A percentile compares a stretch with the other conserved stretches of the same genome.
These are phyloP conservation scores for Hydriomena furcata DNA, from an alignment of 2,888 invertebrate species.

Conservation along the genomic window DNA sequence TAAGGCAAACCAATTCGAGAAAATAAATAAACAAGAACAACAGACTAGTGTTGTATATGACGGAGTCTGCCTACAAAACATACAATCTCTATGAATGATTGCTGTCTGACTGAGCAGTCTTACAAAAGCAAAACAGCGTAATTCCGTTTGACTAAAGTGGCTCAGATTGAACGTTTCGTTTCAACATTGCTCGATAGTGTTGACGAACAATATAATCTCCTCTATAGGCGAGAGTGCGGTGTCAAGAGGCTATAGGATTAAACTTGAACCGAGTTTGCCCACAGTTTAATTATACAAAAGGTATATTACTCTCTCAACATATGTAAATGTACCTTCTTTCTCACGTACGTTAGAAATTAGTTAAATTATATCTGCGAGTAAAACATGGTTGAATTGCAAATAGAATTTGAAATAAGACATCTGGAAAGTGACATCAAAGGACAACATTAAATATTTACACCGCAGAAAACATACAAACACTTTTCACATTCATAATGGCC, in stretches of 20 bases:
- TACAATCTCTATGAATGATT: constrained; percentile 72
- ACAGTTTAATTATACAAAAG: constrained; percentile 82
- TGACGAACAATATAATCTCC: constrained; percentile 82
- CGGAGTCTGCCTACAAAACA: constrained; percentile 67
- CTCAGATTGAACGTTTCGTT: constrained; percentile 65
- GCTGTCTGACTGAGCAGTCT: constrained; percentile 65
- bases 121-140: constrained; percentile 55
- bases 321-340: constrained; percentile 63
- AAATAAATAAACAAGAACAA: constrained; percentile 67
- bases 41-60: constrained; percentile 59
- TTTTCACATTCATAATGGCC: constrained; percentile 34
- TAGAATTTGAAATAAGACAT: constrained; percentile 69
- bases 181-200: constrained; percentile 78
- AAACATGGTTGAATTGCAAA: constrained; percentile 62
- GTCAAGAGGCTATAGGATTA: constrained; percentile 83
- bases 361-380: constrained; percentile 67
- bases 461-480: constrained; percentile 38
- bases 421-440: constrained; percentile 58
- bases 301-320: constrained; percentile 67
- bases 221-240: constrained; percentile 71
- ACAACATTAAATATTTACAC: constrained; percentile 47
- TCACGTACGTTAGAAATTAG: constrained; percentile 71
- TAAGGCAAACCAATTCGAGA: constrained; percentile 48
- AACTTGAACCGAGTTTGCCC: constrained; percentile 81
- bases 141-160: constrained; percentile 64